Conservation (phyloP, 2,888 invertebrate species). For the Cerastis rubricosa region DNA sequence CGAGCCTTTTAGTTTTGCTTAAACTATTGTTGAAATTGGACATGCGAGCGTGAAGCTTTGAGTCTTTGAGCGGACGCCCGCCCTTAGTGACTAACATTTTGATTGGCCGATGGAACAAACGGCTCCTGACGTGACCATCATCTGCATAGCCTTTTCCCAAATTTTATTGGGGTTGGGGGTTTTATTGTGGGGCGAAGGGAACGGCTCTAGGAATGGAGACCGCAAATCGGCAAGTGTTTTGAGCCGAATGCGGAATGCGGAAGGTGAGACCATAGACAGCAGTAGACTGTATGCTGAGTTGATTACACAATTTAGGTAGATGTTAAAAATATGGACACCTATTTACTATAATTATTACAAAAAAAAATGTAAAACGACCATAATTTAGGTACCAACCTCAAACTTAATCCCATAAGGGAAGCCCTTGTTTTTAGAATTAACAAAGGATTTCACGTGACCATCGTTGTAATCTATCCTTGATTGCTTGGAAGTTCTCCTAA, state of each 20-base stretch:
- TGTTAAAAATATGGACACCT: neutral
- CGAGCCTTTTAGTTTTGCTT: neutral
- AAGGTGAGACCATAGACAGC: neutral
- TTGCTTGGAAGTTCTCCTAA: constrained; percentile 71
- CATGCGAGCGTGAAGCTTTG: no score
- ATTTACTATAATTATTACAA: neutral
- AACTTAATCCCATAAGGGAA: constrained; percentile 61
- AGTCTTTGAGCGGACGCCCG: no score
- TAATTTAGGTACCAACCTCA: constrained; percentile 59
- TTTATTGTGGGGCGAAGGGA: no score
- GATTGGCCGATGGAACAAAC: no score
- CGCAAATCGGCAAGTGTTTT: no score
- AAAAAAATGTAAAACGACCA: neutral
- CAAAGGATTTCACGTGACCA: constrained; percentile 74
- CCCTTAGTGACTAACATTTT: no score
- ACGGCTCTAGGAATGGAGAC: no score
- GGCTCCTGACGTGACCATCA: no score
- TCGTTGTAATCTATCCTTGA: constrained; percentile 79
- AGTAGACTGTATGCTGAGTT: neutral
- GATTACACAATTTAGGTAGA: neutral
- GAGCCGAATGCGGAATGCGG: neutral
- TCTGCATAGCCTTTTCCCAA: no score
- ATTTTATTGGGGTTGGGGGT: no score
- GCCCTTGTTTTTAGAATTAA: constrained; percentile 15
- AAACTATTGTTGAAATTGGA: no score